A percentile compares a stretch with the other conserved stretches of the same genome.
Evolutionary conservation across 2,888 invertebrate genomes (phyloP).

Genomic region (Agrochola lota): DNA sequence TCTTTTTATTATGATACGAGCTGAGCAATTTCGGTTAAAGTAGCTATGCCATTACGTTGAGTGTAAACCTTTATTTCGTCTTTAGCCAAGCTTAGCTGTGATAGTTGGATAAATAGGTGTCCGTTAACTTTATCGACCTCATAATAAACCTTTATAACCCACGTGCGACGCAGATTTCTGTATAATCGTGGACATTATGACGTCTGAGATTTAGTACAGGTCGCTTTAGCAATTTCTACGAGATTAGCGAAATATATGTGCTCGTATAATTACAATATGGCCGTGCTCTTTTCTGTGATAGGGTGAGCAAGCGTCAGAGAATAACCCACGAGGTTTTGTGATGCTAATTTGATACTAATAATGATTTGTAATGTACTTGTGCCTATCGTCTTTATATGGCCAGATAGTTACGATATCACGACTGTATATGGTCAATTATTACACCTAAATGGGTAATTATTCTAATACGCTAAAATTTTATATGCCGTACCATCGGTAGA

Average conservation of each 20-base stretch:
- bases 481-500: not conserved
- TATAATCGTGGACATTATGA: constrained; percentile 62
- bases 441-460: not conserved
- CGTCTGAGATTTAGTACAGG: constrained; percentile 59
- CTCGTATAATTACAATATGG: constrained; percentile 60
- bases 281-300: constrained; percentile 46
- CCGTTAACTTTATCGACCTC: constrained; percentile 64
- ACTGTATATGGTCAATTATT: constrained; percentile 11
- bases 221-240: constrained; percentile 57
- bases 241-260: constrained; percentile 61
- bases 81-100: constrained; percentile 53
- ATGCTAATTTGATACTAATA: constrained; percentile 38
- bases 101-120: constrained; percentile 63
- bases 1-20: constrained; percentile 30
- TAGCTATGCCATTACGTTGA: constrained; percentile 56
- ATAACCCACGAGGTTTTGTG: constrained; percentile 27
- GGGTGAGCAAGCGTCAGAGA: constrained; percentile 22
- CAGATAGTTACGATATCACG: constrained; percentile 13
- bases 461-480: not conserved
- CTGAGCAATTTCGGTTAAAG: constrained; percentile 56
- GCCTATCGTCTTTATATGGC: not conserved
- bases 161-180: constrained; percentile 63
- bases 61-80: constrained; percentile 54
- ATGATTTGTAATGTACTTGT: not conserved
- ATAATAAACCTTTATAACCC: constrained; percentile 64